Conservation (phyloP, 2,113 vertebrate genomes). For the Pachyramphus minor region DNA sequence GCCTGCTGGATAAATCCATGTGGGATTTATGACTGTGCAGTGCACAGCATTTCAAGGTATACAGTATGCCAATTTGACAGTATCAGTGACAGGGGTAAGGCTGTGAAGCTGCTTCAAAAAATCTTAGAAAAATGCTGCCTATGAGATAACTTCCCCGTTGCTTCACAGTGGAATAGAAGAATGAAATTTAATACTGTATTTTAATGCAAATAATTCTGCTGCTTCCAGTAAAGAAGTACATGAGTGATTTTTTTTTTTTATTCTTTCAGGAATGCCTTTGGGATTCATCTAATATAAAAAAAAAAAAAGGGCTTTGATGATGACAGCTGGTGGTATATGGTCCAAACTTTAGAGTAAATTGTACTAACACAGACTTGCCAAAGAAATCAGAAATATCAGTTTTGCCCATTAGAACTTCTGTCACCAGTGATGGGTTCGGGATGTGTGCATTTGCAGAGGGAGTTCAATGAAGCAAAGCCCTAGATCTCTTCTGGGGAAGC, state of each 20-base stretch:
- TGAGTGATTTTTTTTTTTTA: not conserved
- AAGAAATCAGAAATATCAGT: not conserved
- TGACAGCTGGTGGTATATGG: not conserved
- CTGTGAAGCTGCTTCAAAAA: slow-evolving; percentile 10
- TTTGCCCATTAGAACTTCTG: not conserved
- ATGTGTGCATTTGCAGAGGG: not conserved
- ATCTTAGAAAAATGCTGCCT: not conserved
- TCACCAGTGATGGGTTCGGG: not conserved
- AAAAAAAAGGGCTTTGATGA: not conserved
- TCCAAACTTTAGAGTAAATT: not conserved
- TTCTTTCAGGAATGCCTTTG: not conserved
- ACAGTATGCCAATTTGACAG: not conserved
- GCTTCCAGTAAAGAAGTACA: not conserved
- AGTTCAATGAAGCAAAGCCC: not conserved
- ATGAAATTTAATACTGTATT: not conserved
- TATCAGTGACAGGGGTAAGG: not conserved
- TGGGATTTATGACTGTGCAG: slow-evolving; percentile 25
- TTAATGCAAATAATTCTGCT: not conserved
- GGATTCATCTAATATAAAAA: not conserved
- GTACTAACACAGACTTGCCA: not conserved
- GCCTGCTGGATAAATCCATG: slow-evolving; percentile 22
- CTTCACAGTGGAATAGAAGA: not conserved
- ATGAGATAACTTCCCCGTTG: not conserved
- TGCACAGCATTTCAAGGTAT: not conserved
- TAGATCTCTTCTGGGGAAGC: not conserved